phyloP scores from a whole-genome alignment of 2,797 vertebrate genomes.

The Brachymystax lenok region DNA sequence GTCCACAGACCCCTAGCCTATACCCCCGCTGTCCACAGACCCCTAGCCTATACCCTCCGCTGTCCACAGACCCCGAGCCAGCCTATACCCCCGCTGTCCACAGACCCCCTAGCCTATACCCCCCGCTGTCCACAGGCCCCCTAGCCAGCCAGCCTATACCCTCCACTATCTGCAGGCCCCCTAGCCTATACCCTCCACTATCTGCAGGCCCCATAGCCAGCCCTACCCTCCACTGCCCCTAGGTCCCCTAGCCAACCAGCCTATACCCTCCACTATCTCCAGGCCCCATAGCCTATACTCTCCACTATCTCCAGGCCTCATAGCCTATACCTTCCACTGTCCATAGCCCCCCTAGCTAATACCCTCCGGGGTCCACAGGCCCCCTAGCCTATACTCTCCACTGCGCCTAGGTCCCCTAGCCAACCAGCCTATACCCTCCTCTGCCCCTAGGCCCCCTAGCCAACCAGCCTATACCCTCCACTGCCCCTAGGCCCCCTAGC shows the following conservation, averaged over 20 bases:
- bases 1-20: not conserved
- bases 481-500: no score
- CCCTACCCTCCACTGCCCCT: slow-evolving; percentile 25
- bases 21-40: no score
- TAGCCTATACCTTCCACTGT: no score
- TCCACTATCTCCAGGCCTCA: no score
- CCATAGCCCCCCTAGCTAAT: no score
- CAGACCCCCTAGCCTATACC: slow-evolving; percentile 1
- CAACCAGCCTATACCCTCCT: not conserved
- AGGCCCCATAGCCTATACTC: no score
- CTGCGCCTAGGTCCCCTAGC: not conserved
- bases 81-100: not conserved
- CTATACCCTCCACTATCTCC: slow-evolving; percentile 22
- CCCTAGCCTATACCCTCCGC: not conserved
- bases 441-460: not conserved
- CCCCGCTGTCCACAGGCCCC: not conserved
- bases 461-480: not conserved
- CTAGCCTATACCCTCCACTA: not conserved
- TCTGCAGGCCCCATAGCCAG: not conserved
- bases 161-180: not conserved
- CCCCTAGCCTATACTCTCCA: no score
- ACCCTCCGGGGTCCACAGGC: no score
- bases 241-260: slow-evolving; percentile 1
- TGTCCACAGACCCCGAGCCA: not conserved
- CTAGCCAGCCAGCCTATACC: slow-evolving; percentile 3